Conservation (phyloP, 2,888 invertebrate genomes). For the Euzetes globulus region DNA sequence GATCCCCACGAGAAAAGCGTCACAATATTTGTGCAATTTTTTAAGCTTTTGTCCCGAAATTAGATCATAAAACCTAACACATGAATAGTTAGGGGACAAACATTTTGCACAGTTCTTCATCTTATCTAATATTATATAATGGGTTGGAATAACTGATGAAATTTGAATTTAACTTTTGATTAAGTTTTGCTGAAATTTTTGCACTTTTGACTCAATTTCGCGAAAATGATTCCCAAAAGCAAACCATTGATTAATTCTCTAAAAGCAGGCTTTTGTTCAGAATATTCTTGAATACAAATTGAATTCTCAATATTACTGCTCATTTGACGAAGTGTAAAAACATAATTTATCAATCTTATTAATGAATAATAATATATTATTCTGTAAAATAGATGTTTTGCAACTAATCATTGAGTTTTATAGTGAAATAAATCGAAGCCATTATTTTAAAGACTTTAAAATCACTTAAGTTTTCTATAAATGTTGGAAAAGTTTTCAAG, state of each 20-base stretch:
- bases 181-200: not conserved
- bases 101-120: not conserved
- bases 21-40: not conserved
- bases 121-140: not conserved
- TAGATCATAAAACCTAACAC: not conserved
- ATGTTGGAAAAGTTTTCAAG: no score
- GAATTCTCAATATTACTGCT: not conserved
- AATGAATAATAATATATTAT: no score
- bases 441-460: no score
- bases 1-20: no score
- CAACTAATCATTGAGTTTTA: no score
- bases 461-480: no score
- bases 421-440: no score
- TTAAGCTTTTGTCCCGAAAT: not conserved
- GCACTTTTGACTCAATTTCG: not conserved
- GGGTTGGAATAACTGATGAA: not conserved
- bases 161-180: not conserved
- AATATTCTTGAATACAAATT: not conserved
- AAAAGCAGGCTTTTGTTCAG: not conserved
- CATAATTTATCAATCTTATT: no score
- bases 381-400: no score
- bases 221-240: slow-evolving; percentile 16
- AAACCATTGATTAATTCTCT: not conserved
- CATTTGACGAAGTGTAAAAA: not conserved
- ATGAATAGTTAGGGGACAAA: no score